Evolutionary conservation across 2,113 vertebrate genomes (phyloP), one percentile per base, ranked within the genome.

Genomic region (Polypterus bichir): DNA sequence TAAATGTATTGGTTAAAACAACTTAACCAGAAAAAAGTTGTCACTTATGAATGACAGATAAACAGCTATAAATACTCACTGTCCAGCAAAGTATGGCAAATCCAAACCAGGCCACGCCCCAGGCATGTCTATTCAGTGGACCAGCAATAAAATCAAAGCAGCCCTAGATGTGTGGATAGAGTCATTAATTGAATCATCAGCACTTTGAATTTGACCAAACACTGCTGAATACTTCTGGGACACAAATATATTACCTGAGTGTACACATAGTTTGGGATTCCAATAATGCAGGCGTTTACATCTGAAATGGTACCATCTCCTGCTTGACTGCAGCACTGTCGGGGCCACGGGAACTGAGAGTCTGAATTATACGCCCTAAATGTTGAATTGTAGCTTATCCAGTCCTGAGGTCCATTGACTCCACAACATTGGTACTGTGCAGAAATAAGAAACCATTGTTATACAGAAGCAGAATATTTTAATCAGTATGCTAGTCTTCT

Each of bases 31-130:
- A 27, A 27, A 27, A 27, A 27, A 27, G 27, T 27, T 27, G 27
- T 27, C 27, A 27, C 27, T 27, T 27, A 27, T 27, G 27, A 27
- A 27, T 27, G 27, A 27, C 27, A 27, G 27, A 27, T 27, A 27
- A 27, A 27, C 27, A 27, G 27, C 27, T 27, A 27, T 51, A 9
- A 51, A 44, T 60, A 67, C 66, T 67, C 57, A 67, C 66, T 11
- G 54, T 60, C 62, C 62, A 67, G 53, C 66, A 67, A 62, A 64
- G 60, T 7, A 67, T 67, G 48, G 66, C 66, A 47, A 67, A 67
- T 64, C 66, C 66, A 64, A 67, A 67, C 66, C 66, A 67, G 44
- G 53, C 55, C 44, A 67, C 48, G 8, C 57, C 66, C 48, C 59
- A 67, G n/a, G 51, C 44, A 8, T 67, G 62, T 53, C 47, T 56